phyloP scores from a whole-genome alignment of 2,113 vertebrate genomes.

The Indri indri region DNA sequence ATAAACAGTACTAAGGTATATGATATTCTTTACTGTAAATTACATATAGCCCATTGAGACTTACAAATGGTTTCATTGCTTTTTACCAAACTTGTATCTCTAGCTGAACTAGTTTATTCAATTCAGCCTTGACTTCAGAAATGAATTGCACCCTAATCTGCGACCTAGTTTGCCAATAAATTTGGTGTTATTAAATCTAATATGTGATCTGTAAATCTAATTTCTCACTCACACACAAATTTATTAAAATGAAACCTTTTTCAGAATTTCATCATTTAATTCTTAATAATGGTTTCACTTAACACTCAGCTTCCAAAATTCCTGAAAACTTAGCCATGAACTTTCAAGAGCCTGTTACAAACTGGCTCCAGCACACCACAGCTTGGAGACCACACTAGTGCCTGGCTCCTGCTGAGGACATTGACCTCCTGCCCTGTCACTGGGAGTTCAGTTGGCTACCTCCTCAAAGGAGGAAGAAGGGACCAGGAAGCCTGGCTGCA shows the following conservation, averaged over 20 bases:
- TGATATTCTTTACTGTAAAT: background rate
- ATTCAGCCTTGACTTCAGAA: background rate
- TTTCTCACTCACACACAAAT: background rate
- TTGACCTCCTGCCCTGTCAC: background rate
- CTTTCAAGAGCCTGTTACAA: background rate
- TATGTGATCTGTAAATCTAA: background rate
- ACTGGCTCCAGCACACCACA: background rate
- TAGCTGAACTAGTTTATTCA: background rate
- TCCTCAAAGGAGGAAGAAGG: background rate
- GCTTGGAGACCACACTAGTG: background rate
- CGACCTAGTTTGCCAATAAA: background rate
- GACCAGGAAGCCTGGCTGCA: background rate
- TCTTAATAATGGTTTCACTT: background rate
- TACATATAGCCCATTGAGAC: background rate
- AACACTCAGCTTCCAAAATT: too few species aligned
- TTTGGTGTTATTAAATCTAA: background rate
- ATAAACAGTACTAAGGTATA: background rate
- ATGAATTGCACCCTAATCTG: background rate
- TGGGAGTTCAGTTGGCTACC: background rate
- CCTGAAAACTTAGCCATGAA: too few species aligned
- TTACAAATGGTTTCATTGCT: background rate
- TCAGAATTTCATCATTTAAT: background rate
- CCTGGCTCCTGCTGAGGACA: background rate
- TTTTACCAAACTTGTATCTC: background rate
- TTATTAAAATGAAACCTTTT: constrained; percentile 6